These are phyloP conservation scores for Oscarella lobularis DNA, from an alignment of 37 sponge, comb jelly and placozoan species.

Conservation along the genomic window DNA sequence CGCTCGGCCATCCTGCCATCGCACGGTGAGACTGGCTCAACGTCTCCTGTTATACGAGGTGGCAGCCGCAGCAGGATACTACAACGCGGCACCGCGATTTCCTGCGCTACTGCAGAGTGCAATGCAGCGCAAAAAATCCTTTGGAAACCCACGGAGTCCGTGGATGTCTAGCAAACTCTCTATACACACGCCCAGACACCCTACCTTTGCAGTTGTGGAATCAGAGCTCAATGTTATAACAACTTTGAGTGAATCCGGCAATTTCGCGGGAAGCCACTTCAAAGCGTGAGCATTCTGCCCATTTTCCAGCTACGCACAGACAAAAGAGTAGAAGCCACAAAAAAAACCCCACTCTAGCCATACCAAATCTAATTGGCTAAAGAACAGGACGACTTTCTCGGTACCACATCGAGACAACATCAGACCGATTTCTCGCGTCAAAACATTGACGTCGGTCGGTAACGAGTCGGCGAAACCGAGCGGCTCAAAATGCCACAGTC, in stretches of 20 bases:
- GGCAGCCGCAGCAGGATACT: too few species aligned
- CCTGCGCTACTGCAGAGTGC: too few species aligned
- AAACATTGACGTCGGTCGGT: slow-evolving; percentile 1
- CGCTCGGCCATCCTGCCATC: slow-evolving; percentile 88
- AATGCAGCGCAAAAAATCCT: too few species aligned
- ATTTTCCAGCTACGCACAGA: slow-evolving; percentile 9
- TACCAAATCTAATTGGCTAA: slow-evolving; percentile 28
- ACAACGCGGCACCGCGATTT: too few species aligned
- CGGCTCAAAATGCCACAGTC: slow-evolving; percentile 21
- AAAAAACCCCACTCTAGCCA: not conserved
- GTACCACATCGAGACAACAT: slow-evolving; percentile 7
- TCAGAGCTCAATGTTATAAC: slow-evolving; percentile 8
- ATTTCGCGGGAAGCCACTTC: slow-evolving; percentile 22
- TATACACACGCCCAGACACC: too few species aligned
- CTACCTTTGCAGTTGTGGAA: too few species aligned
- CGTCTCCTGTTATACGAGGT: too few species aligned
- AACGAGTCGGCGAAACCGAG: slow-evolving; percentile 2
- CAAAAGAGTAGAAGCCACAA: not conserved
- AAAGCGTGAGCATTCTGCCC: slow-evolving; percentile 15
- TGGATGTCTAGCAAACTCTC: too few species aligned
- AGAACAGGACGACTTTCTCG: slow-evolving; percentile 7
- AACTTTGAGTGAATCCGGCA: slow-evolving; percentile 14
- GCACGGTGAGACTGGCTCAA: too few species aligned
- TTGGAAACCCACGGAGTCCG: too few species aligned
- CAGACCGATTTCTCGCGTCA: slow-evolving; percentile 8